phyloP scores from a whole-genome alignment of 1,140 invertebrate genomes.

The Diachasma alloeum region DNA sequence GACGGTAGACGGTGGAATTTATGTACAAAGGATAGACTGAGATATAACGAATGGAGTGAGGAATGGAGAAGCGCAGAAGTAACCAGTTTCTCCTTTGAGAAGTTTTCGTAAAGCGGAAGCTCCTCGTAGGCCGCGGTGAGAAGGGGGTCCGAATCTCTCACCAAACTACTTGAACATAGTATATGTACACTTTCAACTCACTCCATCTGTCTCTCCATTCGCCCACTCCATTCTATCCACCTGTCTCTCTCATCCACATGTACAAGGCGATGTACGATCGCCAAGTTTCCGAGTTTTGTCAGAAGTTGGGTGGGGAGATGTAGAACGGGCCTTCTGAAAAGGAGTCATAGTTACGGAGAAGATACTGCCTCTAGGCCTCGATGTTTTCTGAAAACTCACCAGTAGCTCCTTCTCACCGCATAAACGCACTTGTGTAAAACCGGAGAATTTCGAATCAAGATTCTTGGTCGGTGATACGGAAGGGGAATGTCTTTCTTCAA shows the following conservation, averaged over 20 bases:
- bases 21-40: not conserved
- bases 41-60: conserved; percentile 15
- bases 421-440: too few species aligned
- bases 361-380: conserved; percentile 1
- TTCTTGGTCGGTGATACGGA: too few species aligned
- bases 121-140: conserved; percentile 22
- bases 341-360: conserved; percentile 21
- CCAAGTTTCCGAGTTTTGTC: conserved; percentile 18
- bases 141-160: not conserved
- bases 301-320: conserved; percentile 4
- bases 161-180: conserved; percentile 7
- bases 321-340: not conserved
- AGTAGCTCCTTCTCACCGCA: too few species aligned
- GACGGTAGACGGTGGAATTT: not conserved
- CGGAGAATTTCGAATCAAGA: too few species aligned
- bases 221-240: not conserved
- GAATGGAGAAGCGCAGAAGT: conserved; percentile 24
- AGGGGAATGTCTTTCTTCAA: too few species aligned
- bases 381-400: too few species aligned
- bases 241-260: conserved; percentile 5
- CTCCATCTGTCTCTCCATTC: not conserved
- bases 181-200: not conserved
- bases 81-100: conserved; percentile 35
- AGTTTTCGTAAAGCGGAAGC: conserved; percentile 29
- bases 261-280: conserved; percentile 4